These are phyloP conservation scores for Mallotus villosus DNA, from an alignment of 2,797 vertebrate genomes.

Conservation along the genomic window DNA sequence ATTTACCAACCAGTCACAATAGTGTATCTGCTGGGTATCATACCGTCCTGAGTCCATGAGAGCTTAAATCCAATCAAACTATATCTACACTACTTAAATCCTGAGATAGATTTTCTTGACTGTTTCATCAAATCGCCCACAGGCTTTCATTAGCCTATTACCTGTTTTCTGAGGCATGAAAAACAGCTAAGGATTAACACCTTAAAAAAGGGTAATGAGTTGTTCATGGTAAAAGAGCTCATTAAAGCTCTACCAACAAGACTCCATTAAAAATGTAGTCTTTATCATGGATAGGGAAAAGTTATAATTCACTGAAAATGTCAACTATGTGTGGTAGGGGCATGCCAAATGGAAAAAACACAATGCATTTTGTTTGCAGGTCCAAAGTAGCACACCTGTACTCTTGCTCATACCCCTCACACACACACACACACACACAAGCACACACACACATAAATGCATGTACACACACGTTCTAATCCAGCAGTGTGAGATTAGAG, in stretches of 20 bases:
- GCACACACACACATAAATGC: constrained; percentile 3
- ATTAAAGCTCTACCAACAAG: constrained; percentile 7
- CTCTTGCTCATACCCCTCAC: background rate
- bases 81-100: constrained; percentile 6
- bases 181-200: constrained; percentile 13
- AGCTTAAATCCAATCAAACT: constrained; percentile 1
- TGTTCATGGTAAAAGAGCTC: constrained; percentile 1
- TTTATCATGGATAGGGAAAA: background rate
- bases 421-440: no score
- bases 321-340: background rate
- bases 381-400: no score
- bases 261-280: background rate
- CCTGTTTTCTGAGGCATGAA: constrained; percentile 8
- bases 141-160: constrained; percentile 21
- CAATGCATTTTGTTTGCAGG: background rate
- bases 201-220: background rate
- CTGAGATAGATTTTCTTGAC: constrained; percentile 10
- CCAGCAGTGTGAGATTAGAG: constrained; percentile 57
- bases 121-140: constrained; percentile 14
- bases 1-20: background rate
- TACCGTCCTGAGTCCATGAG: background rate
- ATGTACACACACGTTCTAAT: constrained; percentile 28
- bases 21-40: background rate
- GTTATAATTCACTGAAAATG: background rate
- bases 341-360: background rate